Conservation (phyloP, 1,140 invertebrate species). For the Musca domestica region DNA sequence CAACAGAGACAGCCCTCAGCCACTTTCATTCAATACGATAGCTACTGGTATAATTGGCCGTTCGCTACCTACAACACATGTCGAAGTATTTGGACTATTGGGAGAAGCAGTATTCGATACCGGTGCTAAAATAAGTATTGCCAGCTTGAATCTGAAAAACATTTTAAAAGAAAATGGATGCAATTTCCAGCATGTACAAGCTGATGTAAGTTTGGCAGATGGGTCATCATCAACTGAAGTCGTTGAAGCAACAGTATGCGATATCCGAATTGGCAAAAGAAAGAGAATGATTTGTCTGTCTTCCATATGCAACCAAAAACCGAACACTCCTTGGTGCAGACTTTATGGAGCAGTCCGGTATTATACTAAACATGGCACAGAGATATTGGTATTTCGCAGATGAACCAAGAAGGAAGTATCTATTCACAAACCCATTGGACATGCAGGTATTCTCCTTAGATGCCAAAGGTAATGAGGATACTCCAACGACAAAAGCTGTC, state of each 20-base stretch:
- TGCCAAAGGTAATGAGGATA: not conserved
- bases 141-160: not conserved
- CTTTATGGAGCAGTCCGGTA: not conserved
- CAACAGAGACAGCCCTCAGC: not conserved
- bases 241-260: not conserved
- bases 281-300: not conserved
- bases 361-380: not conserved
- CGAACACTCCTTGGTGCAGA: not conserved
- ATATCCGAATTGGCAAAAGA: not conserved
- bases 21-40: not conserved
- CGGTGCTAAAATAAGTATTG: too few species aligned
- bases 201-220: not conserved
- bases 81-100: not conserved
- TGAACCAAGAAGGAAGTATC: not conserved
- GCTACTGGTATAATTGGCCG: not conserved
- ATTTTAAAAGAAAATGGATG: not conserved
- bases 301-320: not conserved
- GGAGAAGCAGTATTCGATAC: too few species aligned
- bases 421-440: not conserved
- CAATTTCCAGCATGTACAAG: not conserved
- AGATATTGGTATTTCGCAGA: not conserved
- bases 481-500: not conserved
- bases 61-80: not conserved
- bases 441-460: not conserved
- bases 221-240: not conserved